Conservation (phyloP, 2,113 vertebrate genomes). For the Bubalus kerabau region DNA sequence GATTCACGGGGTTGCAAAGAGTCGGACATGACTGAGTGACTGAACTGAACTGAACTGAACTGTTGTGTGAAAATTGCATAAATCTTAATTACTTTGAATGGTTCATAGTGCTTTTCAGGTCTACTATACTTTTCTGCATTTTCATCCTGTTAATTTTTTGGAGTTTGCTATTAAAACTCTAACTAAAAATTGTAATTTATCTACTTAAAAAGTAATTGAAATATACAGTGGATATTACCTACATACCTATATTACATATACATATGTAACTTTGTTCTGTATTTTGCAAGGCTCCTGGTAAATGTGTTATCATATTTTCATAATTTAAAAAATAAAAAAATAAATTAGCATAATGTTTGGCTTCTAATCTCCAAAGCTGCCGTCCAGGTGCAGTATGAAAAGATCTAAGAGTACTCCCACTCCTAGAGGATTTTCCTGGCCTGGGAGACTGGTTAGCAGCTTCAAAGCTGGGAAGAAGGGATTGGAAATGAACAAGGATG, state of each 20-base stretch:
- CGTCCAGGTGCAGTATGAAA: neutral
- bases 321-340: neutral
- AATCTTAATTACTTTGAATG: neutral
- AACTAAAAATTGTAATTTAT: neutral
- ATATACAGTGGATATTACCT: neutral
- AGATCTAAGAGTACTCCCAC: neutral
- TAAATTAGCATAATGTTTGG: neutral
- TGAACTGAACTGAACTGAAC: no score
- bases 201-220: neutral
- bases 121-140: neutral
- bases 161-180: neutral
- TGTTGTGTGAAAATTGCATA: neutral
- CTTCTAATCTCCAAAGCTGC: neutral
- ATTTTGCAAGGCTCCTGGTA: neutral
- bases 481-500: neutral
- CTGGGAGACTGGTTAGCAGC: neutral
- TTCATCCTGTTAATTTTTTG: neutral
- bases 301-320: neutral
- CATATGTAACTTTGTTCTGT: neutral
- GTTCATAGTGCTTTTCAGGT: neutral
- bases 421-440: neutral
- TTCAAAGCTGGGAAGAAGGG: neutral
- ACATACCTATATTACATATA: neutral
- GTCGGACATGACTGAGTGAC: no score
- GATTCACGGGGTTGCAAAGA: accelerated